Percentiles rank a stretch among this genome's conserved stretches.
Evolutionary conservation across 2,797 vertebrate genomes (phyloP).

Genomic region (Mormyrus proboscirostris): DNA sequence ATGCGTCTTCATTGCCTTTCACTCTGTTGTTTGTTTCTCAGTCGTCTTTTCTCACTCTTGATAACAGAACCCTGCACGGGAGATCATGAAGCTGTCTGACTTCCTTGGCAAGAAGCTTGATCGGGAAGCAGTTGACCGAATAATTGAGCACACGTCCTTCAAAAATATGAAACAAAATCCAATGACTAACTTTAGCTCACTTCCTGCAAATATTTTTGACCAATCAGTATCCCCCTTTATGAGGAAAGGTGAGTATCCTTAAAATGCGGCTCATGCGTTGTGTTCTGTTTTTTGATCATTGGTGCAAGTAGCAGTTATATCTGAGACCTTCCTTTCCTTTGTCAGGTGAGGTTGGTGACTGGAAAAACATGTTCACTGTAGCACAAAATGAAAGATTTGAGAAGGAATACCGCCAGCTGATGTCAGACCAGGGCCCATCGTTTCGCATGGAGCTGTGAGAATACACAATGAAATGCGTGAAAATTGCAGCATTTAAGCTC

Average conservation of each 20-base stretch:
- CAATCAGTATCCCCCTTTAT: conserved; percentile 11
- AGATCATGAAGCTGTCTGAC: neutral
- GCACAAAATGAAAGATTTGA: conserved; percentile 43
- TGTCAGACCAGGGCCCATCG: conserved; percentile 14
- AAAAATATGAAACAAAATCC: conserved; percentile 21
- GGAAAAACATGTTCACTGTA: conserved; percentile 42
- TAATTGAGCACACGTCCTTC: conserved; percentile 21
- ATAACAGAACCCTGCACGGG: conserved; percentile 8
- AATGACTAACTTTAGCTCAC: conserved; percentile 14
- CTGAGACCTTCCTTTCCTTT: neutral
- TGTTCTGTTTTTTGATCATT: neutral
- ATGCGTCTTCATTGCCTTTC: neutral
- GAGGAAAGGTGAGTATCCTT: conserved; percentile 18
- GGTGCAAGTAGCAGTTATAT: neutral
- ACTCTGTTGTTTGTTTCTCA: neutral
- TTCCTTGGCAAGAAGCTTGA: conserved; percentile 20
- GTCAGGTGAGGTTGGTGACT: conserved; percentile 42
- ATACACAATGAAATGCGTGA: neutral
- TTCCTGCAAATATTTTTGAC: conserved; percentile 7
- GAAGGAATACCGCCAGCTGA: conserved; percentile 35
- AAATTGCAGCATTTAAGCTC: neutral
- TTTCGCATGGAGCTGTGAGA: conserved; percentile 12
- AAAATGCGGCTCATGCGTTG: neutral
- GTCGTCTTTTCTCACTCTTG: neutral
- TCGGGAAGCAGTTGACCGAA: neutral